Conservation (phyloP, 2,888 invertebrate species). For the Drosophila anomalipes region DNA sequence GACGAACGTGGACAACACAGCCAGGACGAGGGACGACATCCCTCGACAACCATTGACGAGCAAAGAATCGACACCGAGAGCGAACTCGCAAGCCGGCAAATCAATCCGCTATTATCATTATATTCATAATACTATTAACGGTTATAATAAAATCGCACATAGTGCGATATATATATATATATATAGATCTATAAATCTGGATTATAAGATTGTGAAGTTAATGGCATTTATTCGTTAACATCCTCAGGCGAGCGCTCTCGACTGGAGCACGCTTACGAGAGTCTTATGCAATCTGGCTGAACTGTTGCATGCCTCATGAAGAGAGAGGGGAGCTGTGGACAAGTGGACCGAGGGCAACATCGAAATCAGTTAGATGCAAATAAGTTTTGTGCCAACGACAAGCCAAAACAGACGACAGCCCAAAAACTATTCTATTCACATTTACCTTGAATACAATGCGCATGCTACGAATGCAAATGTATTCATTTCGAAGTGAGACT, state of each 20-base stretch:
- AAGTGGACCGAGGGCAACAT: neutral
- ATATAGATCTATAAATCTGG: neutral
- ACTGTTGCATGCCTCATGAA: neutral
- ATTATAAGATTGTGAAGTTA: neutral
- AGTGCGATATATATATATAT: neutral
- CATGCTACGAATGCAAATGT: constrained; percentile 18
- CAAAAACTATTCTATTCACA: neutral
- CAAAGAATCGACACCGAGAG: neutral
- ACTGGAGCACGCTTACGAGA: neutral
- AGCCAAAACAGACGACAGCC: neutral
- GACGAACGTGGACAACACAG: neutral
- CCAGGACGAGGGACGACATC: neutral
- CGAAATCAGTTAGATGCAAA: constrained; percentile 1
- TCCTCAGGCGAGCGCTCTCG: neutral
- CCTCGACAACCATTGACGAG: neutral
- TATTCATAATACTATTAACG: neutral
- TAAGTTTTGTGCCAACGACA: neutral
- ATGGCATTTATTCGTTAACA: neutral
- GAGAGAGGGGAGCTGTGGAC: neutral
- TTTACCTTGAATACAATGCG: constrained; percentile 6
- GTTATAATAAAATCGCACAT: neutral
- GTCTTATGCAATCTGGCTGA: neutral
- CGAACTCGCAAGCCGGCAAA: neutral
- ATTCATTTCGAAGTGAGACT: constrained; percentile 11
- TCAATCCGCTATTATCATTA: neutral